phyloP scores from a whole-genome alignment of 2,888 invertebrate genomes.

The Altica lythri region DNA sequence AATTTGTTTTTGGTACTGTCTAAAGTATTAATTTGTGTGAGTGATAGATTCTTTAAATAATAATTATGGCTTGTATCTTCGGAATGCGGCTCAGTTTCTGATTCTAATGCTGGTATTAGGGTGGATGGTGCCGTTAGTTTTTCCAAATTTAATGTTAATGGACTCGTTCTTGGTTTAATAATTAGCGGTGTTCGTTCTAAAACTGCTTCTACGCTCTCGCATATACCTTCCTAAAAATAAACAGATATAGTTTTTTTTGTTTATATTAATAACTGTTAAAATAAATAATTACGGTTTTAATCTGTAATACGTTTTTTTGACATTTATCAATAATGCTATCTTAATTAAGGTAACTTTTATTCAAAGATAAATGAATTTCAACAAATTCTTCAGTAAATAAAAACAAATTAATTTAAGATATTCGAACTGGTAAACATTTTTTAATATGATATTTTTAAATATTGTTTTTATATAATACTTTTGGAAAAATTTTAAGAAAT shows the following conservation, averaged over 20 bases:
- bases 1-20: slow-evolving; percentile 46
- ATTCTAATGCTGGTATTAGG: slow-evolving; percentile 21
- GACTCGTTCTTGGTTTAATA: slow-evolving; percentile 68
- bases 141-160: slow-evolving; percentile 59
- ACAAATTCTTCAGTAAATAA: no score
- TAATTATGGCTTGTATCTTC: slow-evolving; percentile 39
- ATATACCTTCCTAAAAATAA: slow-evolving; percentile 69
- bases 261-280: background rate
- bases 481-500: no score
- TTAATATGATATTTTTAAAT: no score
- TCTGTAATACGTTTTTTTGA: no score
- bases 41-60: slow-evolving; percentile 51
- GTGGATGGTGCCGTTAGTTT: slow-evolving; percentile 23
- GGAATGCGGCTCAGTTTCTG: slow-evolving; percentile 29
- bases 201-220: slow-evolving; percentile 72
- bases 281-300: no score
- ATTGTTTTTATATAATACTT: no score
- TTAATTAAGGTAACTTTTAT: no score
- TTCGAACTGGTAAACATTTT: no score
- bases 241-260: background rate
- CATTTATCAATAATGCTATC: no score
- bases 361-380: no score
- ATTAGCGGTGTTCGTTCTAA: slow-evolving; percentile 76
- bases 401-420: no score
- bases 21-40: slow-evolving; percentile 39